These are phyloP conservation scores for Halcyon badia DNA, from an alignment of 2,797 vertebrate species.

Conservation along the genomic window DNA sequence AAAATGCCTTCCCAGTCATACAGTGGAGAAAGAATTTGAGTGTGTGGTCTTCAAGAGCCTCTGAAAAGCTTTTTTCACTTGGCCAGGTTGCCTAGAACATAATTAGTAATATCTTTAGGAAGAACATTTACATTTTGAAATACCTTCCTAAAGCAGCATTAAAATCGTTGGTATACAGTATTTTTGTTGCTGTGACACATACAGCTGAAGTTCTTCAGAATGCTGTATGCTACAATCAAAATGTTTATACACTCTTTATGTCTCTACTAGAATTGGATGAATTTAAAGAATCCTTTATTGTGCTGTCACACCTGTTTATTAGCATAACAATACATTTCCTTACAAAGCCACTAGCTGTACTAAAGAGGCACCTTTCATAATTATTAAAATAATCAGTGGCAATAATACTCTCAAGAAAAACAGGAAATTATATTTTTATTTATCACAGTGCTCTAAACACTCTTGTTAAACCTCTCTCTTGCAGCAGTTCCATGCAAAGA, in stretches of 20 bases:
- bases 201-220: not conserved
- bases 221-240: not conserved
- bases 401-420: not conserved
- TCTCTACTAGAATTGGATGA: not conserved
- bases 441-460: not conserved
- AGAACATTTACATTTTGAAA: not conserved
- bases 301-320: not conserved
- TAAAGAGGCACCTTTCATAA: not conserved
- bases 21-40: not conserved
- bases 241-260: not conserved
- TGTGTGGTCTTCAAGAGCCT: not conserved
- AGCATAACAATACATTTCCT: not conserved
- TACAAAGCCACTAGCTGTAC: not conserved
- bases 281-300: not conserved
- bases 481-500: not conserved
- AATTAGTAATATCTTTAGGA: not conserved
- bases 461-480: not conserved
- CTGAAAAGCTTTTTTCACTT: not conserved
- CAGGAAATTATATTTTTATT: not conserved
- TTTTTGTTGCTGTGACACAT: not conserved
- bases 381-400: not conserved
- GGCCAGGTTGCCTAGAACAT: not conserved
- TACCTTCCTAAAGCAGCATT: not conserved
- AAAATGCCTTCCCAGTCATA: not conserved
- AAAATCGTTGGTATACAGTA: not conserved